A percentile compares a stretch with the other conserved stretches of the same genome.
Evolutionary conservation across 2,797 vertebrate species (phyloP).

Genomic region (Alosa sapidissima): DNA sequence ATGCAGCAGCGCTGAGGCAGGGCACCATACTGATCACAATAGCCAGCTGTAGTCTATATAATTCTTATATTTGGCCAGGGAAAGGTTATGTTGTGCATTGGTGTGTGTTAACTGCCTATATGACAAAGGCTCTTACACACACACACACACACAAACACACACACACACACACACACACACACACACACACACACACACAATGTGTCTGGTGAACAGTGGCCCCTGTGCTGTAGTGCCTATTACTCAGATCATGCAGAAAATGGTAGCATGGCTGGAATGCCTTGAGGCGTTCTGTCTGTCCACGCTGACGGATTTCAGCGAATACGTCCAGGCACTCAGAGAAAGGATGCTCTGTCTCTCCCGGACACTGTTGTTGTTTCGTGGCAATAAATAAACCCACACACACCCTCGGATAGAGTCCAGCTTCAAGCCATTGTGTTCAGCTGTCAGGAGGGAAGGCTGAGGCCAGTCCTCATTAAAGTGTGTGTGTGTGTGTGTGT

Average conservation of each 20-base stretch:
- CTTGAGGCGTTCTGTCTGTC: background rate
- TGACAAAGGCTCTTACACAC: background rate
- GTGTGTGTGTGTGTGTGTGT: background rate
- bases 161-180: background rate
- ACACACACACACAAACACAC: too few species aligned
- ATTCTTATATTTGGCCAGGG: background rate
- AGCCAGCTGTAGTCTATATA: background rate
- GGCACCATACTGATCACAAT: background rate
- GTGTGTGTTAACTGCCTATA: background rate
- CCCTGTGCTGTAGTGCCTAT: background rate
- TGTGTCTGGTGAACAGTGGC: background rate
- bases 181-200: background rate
- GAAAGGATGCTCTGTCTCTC: background rate
- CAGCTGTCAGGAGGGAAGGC: background rate
- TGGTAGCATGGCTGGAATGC: background rate
- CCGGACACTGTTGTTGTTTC: background rate
- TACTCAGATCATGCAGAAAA: slow-evolving; percentile 15
- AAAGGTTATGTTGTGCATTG: background rate
- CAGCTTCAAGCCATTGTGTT: background rate
- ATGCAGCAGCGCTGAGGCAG: background rate
- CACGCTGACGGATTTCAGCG: background rate
- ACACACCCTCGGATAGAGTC: background rate
- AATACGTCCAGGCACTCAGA: background rate
- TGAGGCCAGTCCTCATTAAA: background rate
- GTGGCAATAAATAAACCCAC: slow-evolving; percentile 1